Percentiles rank a stretch among this genome's conserved stretches.
phyloP scores from a whole-genome alignment of 2,888 invertebrate genomes.

The Thymelicus acteon region DNA sequence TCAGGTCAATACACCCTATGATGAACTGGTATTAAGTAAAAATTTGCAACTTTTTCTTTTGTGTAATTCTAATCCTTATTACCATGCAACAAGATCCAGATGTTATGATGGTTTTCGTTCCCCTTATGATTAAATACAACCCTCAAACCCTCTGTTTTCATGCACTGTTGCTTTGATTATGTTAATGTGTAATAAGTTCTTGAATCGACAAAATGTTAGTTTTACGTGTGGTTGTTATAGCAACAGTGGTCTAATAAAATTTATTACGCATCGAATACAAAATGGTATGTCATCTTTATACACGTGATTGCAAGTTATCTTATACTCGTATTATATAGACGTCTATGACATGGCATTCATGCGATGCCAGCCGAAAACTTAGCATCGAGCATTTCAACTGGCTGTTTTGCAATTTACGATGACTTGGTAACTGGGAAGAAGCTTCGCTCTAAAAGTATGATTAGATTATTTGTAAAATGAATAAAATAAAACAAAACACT shows the following conservation, averaged over 20 bases:
- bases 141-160: conserved; percentile 53
- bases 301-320: too few relatives aligned
- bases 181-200: conserved; percentile 66
- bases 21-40: conserved; percentile 8
- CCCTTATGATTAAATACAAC: conserved; percentile 25
- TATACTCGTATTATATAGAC: too few relatives aligned
- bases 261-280: too few relatives aligned
- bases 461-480: too few relatives aligned
- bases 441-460: too few relatives aligned
- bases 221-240: neutral
- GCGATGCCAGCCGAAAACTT: too few relatives aligned
- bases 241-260: neutral
- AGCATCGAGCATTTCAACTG: too few relatives aligned
- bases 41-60: conserved; percentile 20
- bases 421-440: too few relatives aligned
- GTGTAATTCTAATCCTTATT: conserved; percentile 8
- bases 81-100: neutral
- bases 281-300: too few relatives aligned
- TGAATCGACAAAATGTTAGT: conserved; percentile 54
- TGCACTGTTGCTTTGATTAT: conserved; percentile 70
- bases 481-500: too few relatives aligned
- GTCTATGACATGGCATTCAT: too few relatives aligned
- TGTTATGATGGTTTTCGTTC: conserved; percentile 29
- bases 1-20: conserved; percentile 30
- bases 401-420: too few relatives aligned